Conservation (phyloP, 2,113 vertebrate genomes). For the Regulus satrapa region DNA sequence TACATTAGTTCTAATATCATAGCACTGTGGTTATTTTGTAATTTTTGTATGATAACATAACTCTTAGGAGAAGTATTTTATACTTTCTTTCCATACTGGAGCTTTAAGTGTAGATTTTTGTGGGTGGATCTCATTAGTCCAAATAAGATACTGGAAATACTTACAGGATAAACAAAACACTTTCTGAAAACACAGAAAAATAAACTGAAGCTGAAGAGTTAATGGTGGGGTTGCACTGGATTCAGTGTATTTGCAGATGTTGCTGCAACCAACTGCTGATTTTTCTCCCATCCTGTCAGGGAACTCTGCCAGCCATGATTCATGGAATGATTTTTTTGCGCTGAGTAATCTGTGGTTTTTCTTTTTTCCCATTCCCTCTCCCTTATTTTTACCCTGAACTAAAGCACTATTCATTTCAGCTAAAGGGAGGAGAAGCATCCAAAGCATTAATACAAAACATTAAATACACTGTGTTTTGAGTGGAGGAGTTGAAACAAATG, state of each 20-base stretch:
- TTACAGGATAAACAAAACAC: background rate
- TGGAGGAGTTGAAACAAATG: background rate
- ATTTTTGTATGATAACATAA: background rate
- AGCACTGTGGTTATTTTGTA: background rate
- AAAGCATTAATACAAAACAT: constrained; percentile 48
- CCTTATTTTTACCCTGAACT: constrained; percentile 61
- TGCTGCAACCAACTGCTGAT: constrained; percentile 61
- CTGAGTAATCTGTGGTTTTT: constrained; percentile 79
- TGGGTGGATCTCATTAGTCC: background rate
- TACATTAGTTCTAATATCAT: background rate
- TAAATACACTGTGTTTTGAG: constrained; percentile 34
- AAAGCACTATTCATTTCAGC: constrained; percentile 65
- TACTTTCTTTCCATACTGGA: background rate
- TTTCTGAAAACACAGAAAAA: background rate
- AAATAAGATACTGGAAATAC: background rate
- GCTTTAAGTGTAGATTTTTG: background rate
- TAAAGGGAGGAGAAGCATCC: constrained; percentile 37
- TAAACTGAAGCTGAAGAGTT: constrained; percentile 65
- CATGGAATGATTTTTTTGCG: constrained; percentile 79
- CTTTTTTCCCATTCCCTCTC: constrained; percentile 55
- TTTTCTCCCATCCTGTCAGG: constrained; percentile 68
- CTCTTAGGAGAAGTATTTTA: background rate
- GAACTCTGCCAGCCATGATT: constrained; percentile 76
- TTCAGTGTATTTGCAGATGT: constrained; percentile 74
- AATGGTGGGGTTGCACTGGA: constrained; percentile 42